These are phyloP conservation scores for Thripadectes ignobilis DNA, from an alignment of 2,797 vertebrate genomes.

Conservation along the genomic window DNA sequence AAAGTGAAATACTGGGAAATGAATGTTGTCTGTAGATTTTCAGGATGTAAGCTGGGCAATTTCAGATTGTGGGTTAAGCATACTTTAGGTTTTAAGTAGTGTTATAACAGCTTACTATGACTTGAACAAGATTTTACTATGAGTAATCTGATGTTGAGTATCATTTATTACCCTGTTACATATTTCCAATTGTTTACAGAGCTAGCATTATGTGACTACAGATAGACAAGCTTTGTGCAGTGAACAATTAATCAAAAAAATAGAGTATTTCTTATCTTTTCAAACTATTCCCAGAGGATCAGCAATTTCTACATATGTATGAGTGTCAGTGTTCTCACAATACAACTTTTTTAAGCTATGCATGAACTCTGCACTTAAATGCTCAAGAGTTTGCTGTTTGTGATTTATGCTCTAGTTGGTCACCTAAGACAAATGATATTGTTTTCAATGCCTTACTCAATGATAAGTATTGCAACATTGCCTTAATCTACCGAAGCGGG, in stretches of 20 bases:
- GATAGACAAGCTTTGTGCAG: neutral
- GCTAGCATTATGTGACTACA: neutral
- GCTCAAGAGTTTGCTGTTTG: neutral
- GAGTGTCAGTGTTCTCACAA: neutral
- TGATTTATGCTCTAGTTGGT: neutral
- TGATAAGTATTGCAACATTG: neutral
- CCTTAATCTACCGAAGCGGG: neutral
- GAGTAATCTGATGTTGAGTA: slow-evolving; percentile 18
- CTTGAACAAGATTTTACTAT: slow-evolving; percentile 26
- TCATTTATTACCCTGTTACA: slow-evolving; percentile 25
- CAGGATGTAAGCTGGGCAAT: slow-evolving; percentile 18
- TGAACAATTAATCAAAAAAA: neutral
- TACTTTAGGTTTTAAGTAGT: slow-evolving; percentile 46
- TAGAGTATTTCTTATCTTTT: neutral
- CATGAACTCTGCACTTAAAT: neutral
- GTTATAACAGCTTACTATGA: slow-evolving; percentile 21
- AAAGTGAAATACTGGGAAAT: slow-evolving; percentile 39
- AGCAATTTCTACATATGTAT: neutral
- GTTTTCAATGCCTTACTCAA: neutral
- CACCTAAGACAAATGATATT: neutral
- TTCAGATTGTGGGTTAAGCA: slow-evolving; percentile 24
- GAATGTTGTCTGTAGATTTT: slow-evolving; percentile 41
- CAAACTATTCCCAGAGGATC: neutral
- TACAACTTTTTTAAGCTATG: neutral
- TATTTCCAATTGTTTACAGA: slow-evolving; percentile 3